Conservation (phyloP, 2,113 vertebrate genomes). For the Gymnorhina tibicen region DNA sequence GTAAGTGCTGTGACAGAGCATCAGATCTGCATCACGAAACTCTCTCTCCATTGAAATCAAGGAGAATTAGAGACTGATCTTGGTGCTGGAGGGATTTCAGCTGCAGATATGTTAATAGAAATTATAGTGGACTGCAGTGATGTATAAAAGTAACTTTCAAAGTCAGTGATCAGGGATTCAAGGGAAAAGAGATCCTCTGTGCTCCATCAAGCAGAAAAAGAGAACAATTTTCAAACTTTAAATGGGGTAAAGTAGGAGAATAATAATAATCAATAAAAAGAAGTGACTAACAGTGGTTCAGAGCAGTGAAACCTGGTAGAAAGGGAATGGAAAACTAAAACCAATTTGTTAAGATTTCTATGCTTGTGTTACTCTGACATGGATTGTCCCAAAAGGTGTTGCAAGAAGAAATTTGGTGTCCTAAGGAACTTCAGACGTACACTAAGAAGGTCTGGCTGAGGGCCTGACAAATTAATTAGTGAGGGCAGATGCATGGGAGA, state of each 20-base stretch:
- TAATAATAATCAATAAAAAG: background rate
- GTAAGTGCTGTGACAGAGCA: background rate
- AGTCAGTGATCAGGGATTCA: background rate
- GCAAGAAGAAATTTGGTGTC: background rate
- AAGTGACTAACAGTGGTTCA: background rate
- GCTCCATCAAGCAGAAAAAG: background rate
- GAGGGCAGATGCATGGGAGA: background rate
- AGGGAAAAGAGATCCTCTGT: background rate
- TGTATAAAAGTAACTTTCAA: background rate
- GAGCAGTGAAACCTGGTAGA: background rate
- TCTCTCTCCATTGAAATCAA: background rate
- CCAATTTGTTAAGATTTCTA: background rate
- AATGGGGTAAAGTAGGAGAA: background rate
- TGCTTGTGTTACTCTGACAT: background rate
- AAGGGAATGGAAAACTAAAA: background rate
- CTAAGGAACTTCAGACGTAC: background rate
- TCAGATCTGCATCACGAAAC: background rate
- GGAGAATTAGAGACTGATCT: background rate
- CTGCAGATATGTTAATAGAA: background rate
- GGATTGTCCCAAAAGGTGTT: background rate
- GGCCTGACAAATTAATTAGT: background rate
- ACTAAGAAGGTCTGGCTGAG: background rate
- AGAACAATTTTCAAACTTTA: background rate
- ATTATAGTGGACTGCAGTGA: background rate
- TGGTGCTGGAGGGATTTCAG: background rate